Percentiles rank a stretch among this genome's conserved stretches.
Evolutionary conservation across 2,888 invertebrate genomes (phyloP).

Genomic region (Mactromeris polynyma): DNA sequence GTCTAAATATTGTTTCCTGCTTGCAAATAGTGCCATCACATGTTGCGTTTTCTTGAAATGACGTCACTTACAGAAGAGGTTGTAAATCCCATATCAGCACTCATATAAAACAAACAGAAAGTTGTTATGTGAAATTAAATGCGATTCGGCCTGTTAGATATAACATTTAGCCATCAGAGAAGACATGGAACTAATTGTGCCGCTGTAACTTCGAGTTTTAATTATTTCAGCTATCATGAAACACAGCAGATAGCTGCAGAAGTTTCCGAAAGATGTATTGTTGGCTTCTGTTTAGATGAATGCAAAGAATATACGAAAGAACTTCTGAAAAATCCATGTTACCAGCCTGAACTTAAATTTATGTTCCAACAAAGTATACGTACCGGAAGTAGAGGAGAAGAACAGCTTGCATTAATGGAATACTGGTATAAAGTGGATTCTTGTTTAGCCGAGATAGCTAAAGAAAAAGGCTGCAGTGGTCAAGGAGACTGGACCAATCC

Average conservation of each 20-base stretch:
- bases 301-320: background rate
- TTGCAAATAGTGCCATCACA: no score
- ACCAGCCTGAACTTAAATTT: background rate
- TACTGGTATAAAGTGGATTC: background rate
- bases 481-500: background rate
- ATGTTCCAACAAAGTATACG: background rate
- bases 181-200: no score
- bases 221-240: background rate
- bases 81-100: no score
- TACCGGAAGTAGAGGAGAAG: no score
- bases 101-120: no score
- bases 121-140: no score
- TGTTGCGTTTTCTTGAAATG: no score
- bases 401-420: background rate
- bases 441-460: background rate
- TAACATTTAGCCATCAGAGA: no score
- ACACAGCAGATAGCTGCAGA: background rate
- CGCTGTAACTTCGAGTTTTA: background rate
- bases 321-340: background rate
- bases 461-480: background rate
- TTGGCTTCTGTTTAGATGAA: background rate
- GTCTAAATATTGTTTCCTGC: no score
- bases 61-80: no score
- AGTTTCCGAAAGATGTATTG: background rate
- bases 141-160: no score